Conservation (phyloP, 1,140 invertebrate genomes). For the Trachymyrmex septentrionalis region DNA sequence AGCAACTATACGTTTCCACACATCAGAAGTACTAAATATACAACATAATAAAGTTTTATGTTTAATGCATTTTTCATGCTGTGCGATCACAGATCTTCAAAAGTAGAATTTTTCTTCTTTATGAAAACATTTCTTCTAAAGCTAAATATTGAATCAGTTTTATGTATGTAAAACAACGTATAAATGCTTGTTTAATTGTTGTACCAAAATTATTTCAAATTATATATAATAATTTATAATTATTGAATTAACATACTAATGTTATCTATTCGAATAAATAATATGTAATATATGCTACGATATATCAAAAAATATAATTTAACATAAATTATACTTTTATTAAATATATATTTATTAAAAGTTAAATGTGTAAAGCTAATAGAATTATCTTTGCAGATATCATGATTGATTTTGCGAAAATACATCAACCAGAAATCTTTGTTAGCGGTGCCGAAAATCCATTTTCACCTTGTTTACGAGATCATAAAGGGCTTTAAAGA, state of each 20-base stretch:
- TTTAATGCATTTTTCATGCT: slow-evolving; percentile 20
- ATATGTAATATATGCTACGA: neutral
- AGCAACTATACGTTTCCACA: neutral
- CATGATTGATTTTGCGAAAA: neutral
- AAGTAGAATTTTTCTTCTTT: slow-evolving; percentile 1
- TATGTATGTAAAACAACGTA: neutral
- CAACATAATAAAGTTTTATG: slow-evolving; percentile 13
- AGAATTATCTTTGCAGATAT: neutral
- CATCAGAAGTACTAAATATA: neutral
- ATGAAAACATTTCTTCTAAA: neutral
- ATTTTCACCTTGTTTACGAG: slow-evolving; percentile 51
- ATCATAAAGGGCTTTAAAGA: slow-evolving; percentile 74
- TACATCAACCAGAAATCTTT: neutral
- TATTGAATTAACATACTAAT: neutral
- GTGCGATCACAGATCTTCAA: neutral
- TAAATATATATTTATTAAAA: neutral
- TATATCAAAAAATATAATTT: slow-evolving; percentile 24
- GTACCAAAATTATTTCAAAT: neutral
- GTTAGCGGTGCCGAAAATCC: neutral
- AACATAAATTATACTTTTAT: neutral
- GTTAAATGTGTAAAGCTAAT: neutral
- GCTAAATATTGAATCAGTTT: slow-evolving; percentile 1
- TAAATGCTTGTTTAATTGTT: neutral
- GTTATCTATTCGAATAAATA: neutral
- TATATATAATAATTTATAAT: neutral